Evolutionary conservation across 2,888 invertebrate genomes (phyloP), one percentile per base, ranked within the genome.

Genomic region (Nephrotoma guestfalica): DNA sequence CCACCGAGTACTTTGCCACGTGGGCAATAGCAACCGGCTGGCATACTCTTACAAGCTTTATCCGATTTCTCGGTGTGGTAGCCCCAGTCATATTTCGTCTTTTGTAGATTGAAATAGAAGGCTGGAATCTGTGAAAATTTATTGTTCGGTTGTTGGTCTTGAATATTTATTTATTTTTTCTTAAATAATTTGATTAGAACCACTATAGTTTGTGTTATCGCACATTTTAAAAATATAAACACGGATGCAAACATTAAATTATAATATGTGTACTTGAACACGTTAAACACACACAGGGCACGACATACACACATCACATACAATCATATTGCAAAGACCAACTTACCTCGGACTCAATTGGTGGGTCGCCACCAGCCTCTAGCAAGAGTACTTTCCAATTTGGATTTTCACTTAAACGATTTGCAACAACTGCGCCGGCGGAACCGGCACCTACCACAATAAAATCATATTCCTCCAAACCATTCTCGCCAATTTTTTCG

Each of bases 1-100:
- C 96, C 96, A 0, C 96, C 96, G 0, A 96, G 90, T 11, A 93
- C 92, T 89, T 94, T 94, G 0, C 94, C 94, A 30, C 93, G 91
- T 0, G 93, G 92, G 93, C 93, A 94, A 86, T 89, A 90, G 88
- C 94, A 71, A 41, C 89, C 89, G 6, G 90, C 88, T 18, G 88
- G 89, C 86, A 90, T 88, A 1, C 92, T 90, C 42, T 90, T 88
- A 87, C 93, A 92, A 30, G 89, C 89, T 2, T 88, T 88, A 3
- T 89, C 88, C 30, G 93, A 91, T 0, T 92, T 92, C 87, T 93
- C 93, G 0, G 92, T 91, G 87, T 90, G 88, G 89, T 93, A 94
- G 45, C 89, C 88, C 91, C 91, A 91, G 89, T 91, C 91, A 87
- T 86, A 88, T 41, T 84, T 11, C 1, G 88, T 88, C 41, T 88